Evolutionary conservation across 2,888 invertebrate species (phyloP), one percentile per base, ranked within the genome.

Genomic region (Acronicta alni): DNA sequence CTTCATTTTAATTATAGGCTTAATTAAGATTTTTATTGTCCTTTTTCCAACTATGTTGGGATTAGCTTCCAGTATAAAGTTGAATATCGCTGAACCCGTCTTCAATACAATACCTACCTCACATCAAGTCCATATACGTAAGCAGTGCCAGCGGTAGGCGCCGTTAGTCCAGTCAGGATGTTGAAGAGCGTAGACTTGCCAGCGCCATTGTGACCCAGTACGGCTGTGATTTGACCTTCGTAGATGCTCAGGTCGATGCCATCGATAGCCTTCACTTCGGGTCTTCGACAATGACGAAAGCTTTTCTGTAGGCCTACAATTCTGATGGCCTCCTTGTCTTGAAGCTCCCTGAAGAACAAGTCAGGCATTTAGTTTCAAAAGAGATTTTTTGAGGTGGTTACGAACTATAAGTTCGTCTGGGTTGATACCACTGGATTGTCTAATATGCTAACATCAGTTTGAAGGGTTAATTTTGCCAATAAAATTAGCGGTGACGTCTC

Each of bases 161-260:
- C 92, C 0, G 97, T 97, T n/a, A 97, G 85, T 0, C 98, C 98
- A 3, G 97, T 97, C 16, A 98, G 89, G 71, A 98, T 97, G 78
- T 98, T 98, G 84, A 98, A 97, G 9, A 98, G 91, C 0, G 98
- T 98, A 0, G 97, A 97, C 88, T 98, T 98, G 6, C 98, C 98
- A 37, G 98, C 98, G 0, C 98, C 98, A 81, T 98, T 98, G 79
- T 98, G 98, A 0, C 98, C 98, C 61, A 98, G 89, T 18, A 98
- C 96, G 0, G 97, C 97, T 0, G 98, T 98, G 64, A 98, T 98
- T 88, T 98, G 97, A 0, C 95, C 97, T 84, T 98, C 97, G 89
- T 98, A 98, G 67, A 98, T 97, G 57, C 97, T 97, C 57, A 98
- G 88, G 84, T 97, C 97, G 35, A 97, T 96, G 3, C 96, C 97